A percentile compares a stretch with the other conserved stretches of the same genome.
Evolutionary conservation across 1,140 invertebrate species (phyloP).

Genomic region (Thaumetopoea pityocampa): DNA sequence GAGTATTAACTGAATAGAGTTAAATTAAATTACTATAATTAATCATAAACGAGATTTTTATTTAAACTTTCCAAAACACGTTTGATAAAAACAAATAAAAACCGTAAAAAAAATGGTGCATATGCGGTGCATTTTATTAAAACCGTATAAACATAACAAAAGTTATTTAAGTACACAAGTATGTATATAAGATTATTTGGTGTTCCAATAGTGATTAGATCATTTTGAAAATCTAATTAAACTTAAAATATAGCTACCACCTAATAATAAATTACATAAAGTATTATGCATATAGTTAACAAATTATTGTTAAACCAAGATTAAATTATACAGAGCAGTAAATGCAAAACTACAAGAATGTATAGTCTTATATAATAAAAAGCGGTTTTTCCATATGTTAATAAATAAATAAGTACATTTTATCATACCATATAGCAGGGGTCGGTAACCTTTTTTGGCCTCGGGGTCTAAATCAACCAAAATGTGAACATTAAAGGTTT

Average conservation of each 20-base stretch:
- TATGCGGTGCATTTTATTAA: slow-evolving; percentile 24
- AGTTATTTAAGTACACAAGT: slow-evolving; percentile 15
- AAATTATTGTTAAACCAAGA: too few species aligned
- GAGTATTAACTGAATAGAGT: slow-evolving; percentile 21
- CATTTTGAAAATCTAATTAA: slow-evolving; percentile 14
- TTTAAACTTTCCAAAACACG: not conserved
- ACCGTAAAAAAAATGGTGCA: slow-evolving; percentile 1
- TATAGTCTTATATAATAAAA: too few species aligned
- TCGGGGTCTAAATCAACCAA: too few species aligned
- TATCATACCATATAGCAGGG: too few species aligned
- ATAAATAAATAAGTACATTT: not conserved
- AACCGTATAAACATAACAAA: slow-evolving; percentile 27
- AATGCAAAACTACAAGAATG: too few species aligned
- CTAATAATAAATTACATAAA: too few species aligned
- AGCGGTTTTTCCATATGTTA: too few species aligned
- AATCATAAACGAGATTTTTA: slow-evolving; percentile 6
- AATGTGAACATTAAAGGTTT: too few species aligned
- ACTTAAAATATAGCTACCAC: not conserved
- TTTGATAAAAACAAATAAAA: not conserved
- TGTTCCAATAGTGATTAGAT: slow-evolving; percentile 24
- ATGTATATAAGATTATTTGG: slow-evolving; percentile 31
- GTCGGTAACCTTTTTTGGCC: too few species aligned
- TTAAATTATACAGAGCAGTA: too few species aligned
- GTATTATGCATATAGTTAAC: slow-evolving; percentile 1
- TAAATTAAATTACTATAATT: slow-evolving; percentile 25